A percentile compares a stretch with the other conserved stretches of the same genome.
phyloP scores from a whole-genome alignment of 37 sponge, comb jelly and placozoan species.

The Ianthella basta region DNA sequence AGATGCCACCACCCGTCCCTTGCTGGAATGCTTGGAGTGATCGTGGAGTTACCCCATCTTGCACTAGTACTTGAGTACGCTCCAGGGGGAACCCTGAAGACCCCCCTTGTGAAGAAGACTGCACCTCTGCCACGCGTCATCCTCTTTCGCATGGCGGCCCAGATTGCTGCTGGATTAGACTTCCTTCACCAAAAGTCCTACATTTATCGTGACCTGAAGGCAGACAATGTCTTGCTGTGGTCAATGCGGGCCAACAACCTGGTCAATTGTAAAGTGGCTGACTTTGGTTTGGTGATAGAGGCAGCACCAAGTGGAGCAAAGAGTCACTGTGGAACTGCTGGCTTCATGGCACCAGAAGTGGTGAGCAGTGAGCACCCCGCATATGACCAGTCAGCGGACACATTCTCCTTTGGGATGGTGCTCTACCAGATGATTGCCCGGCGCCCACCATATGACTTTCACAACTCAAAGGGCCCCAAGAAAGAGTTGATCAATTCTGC shows the following conservation, averaged over 20 bases:
- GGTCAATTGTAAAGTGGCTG: conserved; percentile 85
- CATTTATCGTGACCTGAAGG: conserved; percentile 91
- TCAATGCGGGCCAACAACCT: conserved; percentile 76
- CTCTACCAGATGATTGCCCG: conserved; percentile 84
- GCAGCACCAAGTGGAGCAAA: conserved; percentile 68
- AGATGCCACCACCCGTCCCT: conserved; percentile 77
- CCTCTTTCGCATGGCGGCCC: conserved; percentile 74
- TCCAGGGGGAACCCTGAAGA: conserved; percentile 78
- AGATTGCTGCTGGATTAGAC: conserved; percentile 81
- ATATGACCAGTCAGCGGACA: conserved; percentile 79
- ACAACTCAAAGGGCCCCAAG: neutral
- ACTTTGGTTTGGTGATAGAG: conserved; percentile 82
- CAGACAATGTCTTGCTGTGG: conserved; percentile 90
- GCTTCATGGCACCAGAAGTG: conserved; percentile 89
- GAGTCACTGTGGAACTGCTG: conserved; percentile 81
- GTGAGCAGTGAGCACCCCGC: conserved; percentile 38
- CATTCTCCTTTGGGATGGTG: conserved; percentile 83
- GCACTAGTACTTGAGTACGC: conserved; percentile 92
- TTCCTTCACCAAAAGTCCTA: conserved; percentile 77
- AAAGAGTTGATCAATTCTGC: conserved; percentile 44
- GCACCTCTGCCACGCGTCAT: conserved; percentile 64
- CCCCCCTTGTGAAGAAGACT: conserved; percentile 59
- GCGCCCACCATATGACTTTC: conserved; percentile 62
- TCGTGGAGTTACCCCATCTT: conserved; percentile 68
- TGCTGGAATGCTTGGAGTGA: conserved; percentile 85